Evolutionary conservation across 2,797 vertebrate species (phyloP), one percentile per base, ranked within the genome.

Genomic region (Glossophaga mutica): DNA sequence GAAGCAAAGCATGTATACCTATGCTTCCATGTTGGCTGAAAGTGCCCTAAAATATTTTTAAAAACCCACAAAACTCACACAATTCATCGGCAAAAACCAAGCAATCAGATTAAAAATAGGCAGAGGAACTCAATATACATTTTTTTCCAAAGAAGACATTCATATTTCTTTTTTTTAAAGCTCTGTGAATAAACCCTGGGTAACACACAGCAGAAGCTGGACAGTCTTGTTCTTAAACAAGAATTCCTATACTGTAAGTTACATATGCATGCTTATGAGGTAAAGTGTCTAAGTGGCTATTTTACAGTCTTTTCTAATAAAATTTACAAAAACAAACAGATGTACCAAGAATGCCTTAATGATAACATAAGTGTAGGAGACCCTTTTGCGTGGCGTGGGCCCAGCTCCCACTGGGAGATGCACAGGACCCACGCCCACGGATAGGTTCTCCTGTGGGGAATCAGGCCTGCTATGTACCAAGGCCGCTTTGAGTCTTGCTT

Each of bases 231-330:
- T 98, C 97, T 99, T 98, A 98, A 98, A 98, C 98, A 98, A 98
- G 98, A 98, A 98, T 98, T 98, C 97, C 98, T 99, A 98, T 99
- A 96, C 98, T 99, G 98, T 98, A 99, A 95, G 32, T 24, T 99
- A 99, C 98, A 99, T 96, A 98, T 99, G 98, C 98, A 98, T 99
- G 98, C 98, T 98, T 98, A 98, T 98, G 98, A 99, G 98, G 98
- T 99, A 99, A 99, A 99, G 98, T 98, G 98, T 98, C 98, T 99
- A 98, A 99, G 98, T 99, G 98, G 98, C 98, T 98, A 98, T 98
- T 98, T 98, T 98, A 98, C 98, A 98, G 98, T 98, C 98, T 98
- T 94, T 98, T 98, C 98, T 98, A 98, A 98, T 97, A 97, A 98
- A 98, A 98, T 98, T 98, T 98, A 98, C 98, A 98, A 98, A 98